phyloP scores from a whole-genome alignment of 2,888 invertebrate genomes.

The Parnassius glacialis region DNA sequence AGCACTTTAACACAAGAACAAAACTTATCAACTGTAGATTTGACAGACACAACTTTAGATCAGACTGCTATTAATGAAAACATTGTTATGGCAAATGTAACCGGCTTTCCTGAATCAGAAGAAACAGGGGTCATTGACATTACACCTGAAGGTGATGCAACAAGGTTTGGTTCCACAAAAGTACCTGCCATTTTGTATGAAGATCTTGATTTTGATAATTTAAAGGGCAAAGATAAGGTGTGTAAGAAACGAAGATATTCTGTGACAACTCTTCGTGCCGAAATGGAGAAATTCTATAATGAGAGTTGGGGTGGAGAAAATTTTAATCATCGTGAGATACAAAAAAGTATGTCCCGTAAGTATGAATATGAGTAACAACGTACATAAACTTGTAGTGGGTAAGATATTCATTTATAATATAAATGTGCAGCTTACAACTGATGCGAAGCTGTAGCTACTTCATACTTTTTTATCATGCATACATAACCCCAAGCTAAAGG shows the following conservation, averaged over 20 bases:
- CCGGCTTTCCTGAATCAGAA: constrained; percentile 51
- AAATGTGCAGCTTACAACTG: no score
- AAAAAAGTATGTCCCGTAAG: constrained; percentile 85
- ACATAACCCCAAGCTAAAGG: no score
- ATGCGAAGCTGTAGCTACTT: no score
- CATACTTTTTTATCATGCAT: no score
- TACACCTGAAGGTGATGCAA: constrained; percentile 32
- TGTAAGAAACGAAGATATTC: constrained; percentile 61
- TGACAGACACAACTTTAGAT: constrained; percentile 44
- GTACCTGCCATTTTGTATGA: constrained; percentile 68
- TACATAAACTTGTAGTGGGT: no score
- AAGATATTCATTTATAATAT: no score
- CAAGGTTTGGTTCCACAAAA: constrained; percentile 66
- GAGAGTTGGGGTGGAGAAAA: constrained; percentile 84
- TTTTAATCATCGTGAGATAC: constrained; percentile 80
- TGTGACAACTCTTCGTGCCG: constrained; percentile 63
- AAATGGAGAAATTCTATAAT: constrained; percentile 84
- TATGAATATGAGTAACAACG: constrained; percentile 25
- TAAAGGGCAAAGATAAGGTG: constrained; percentile 62
- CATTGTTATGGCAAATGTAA: constrained; percentile 69
- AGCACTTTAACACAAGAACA: constrained; percentile 29
- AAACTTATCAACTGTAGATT: constrained; percentile 48
- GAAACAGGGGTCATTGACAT: constrained; percentile 27
- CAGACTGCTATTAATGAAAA: constrained; percentile 53
- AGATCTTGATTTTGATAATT: constrained; percentile 70